Percentiles rank a stretch among this genome's conserved stretches.
phyloP scores from a whole-genome alignment of 2,113 vertebrate species.

The Catharus fuscescens region DNA sequence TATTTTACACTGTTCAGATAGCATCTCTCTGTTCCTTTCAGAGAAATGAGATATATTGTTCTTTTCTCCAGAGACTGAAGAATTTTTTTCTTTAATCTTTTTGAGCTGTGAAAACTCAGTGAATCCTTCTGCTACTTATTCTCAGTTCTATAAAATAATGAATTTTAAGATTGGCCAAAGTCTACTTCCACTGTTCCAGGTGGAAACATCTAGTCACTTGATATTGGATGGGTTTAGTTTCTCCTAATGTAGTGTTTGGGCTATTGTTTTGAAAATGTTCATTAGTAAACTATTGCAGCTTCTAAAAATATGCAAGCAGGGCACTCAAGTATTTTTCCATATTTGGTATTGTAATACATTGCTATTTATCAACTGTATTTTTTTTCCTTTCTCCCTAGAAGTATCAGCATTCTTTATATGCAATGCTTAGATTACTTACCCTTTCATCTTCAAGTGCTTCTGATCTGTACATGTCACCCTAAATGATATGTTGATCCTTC shows the following conservation, averaged over 20 bases:
- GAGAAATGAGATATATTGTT: background rate
- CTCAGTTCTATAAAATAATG: background rate
- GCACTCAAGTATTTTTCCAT: background rate
- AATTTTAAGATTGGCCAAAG: background rate
- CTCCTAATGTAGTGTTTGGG: background rate
- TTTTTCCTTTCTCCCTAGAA: background rate
- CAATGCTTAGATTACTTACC: background rate
- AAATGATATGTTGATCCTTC: background rate
- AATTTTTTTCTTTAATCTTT: slow-evolving; percentile 29
- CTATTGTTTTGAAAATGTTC: background rate
- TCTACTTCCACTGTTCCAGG: background rate
- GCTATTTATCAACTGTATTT: background rate
- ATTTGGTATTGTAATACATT: background rate
- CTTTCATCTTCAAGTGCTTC: background rate
- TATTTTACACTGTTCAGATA: background rate
- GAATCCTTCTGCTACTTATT: background rate
- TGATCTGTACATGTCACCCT: background rate
- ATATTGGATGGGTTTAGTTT: background rate
- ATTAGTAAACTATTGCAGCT: background rate
- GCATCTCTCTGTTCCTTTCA: background rate
- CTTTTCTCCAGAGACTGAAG: background rate
- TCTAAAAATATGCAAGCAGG: background rate
- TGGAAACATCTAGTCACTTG: background rate
- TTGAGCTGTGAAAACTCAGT: background rate
- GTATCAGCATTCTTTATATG: background rate